Evolutionary conservation across 2,113 vertebrate genomes (phyloP), one percentile per base, ranked within the genome.

Genomic region (Dolichallabes microphthalmus): DNA sequence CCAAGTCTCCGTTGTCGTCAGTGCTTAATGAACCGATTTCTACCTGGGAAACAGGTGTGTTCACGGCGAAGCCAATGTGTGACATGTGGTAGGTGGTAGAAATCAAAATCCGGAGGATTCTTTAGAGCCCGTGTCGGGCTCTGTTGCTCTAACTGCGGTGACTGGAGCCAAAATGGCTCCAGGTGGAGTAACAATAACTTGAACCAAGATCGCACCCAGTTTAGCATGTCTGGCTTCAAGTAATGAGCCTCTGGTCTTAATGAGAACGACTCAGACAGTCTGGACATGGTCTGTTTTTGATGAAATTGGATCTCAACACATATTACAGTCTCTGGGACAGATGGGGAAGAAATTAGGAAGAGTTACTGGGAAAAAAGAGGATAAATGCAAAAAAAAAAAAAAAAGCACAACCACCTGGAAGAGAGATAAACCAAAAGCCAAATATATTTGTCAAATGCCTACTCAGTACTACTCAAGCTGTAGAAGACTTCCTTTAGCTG

Each of bases 111-210:
- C 20, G 22, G 60, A 78, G 74, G 82, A 84, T 64, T 58, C 76
- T 60, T 69, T 58, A 85, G 35, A 53, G 79, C 78, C 55, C 35
- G 63, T 75, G 74, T 80, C 75, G 53, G 66, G 66, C 81, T 85
- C 57, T 85, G 53, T 69, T 88, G 79, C 55, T 82, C 80, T 88
- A 74, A 86, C 77, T 81, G 64, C 78, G 78, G 25, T 80, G 60
- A 75, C 66, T 50, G 10, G 53, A 84, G 85, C 87, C 87, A 88
- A 84, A 88, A 86, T 78, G 85, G 75, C 86, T 89, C 86, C 86
- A 89, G 86, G 86, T 89, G 83, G 83, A 85, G 80, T 87, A 84
- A 82, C 83, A 82, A 78, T 85, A 76, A 82, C 64, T 64, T 83
- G 75, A 87, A 86, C 88, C 86, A 89, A 89, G 25, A 87, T 75